phyloP scores from a whole-genome alignment of 2,113 vertebrate species.

The Melospiza georgiana region DNA sequence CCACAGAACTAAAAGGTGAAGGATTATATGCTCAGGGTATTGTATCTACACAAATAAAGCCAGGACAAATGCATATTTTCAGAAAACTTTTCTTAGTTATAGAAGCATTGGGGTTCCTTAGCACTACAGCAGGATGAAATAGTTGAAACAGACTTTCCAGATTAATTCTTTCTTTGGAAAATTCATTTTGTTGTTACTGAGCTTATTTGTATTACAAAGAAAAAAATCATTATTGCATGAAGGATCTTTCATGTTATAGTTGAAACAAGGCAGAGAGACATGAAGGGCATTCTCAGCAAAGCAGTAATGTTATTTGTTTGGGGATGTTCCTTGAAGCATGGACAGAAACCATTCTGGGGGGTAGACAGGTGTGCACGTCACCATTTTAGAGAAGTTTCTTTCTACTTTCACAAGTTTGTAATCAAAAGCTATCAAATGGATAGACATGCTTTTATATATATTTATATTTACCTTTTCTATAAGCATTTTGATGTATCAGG shows the following conservation, averaged over 20 bases:
- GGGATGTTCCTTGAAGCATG: background rate
- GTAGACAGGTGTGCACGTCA: background rate
- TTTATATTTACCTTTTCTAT: background rate
- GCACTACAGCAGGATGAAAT: background rate
- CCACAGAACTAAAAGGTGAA: background rate
- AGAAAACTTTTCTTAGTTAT: background rate
- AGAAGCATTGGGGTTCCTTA: background rate
- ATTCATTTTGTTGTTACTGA: background rate
- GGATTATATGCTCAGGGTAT: background rate
- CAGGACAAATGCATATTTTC: background rate
- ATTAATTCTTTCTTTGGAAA: background rate
- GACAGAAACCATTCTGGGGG: background rate
- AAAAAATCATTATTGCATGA: background rate
- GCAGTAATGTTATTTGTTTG: background rate
- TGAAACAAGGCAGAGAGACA: background rate
- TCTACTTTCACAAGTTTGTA: background rate
- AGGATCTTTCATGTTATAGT: background rate
- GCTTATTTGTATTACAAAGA: background rate
- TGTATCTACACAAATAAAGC: background rate
- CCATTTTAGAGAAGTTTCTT: background rate
- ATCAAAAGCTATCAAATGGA: background rate
- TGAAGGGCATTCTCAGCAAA: background rate
- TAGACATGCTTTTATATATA: background rate
- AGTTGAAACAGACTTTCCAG: background rate
- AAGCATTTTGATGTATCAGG: background rate